Evolutionary conservation across 2,888 invertebrate species (phyloP), one percentile per base, ranked within the genome.

Genomic region (Pollenia griseotomentosa): DNA sequence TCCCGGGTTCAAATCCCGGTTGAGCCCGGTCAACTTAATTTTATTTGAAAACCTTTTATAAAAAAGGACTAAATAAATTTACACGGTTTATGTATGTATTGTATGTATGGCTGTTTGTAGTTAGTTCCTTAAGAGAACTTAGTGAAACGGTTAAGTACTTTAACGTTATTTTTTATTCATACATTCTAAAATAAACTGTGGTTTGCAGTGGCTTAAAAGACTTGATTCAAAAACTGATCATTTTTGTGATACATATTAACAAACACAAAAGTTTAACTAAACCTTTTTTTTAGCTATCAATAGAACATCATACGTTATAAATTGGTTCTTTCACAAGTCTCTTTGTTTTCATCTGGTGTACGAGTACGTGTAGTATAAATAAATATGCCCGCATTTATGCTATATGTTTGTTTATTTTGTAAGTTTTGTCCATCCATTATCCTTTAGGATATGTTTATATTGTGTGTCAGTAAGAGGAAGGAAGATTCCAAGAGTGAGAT

Each of bases 1-100:
- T 95, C 95, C 95, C 95, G 95, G 95, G 95, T 95, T 95, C 95
- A 95, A 95, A 95, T 95, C 95, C 95, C 95, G 95, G 95, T 94
- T 95, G 95, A 95, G 95, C 95, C 95, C 95, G 53, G 4, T 57
- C n/a, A 33, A 89, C 89, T 63, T 73, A 88, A 68, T 73, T 53
- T 82, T n/a, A 40, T 2, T 33, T 2, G 2, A 44, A 33, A 33
- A 2, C 12, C 46, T 23, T 2, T 44, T 46, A 14, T 42, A 53
- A n/a, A 61, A n/a, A n/a, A 14, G 40, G 9, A 12, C 9, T 23
- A 11, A 57, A 23, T 40, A 40, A 14, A 40, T 40, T 33, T 0
- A 33, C 33, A 33, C 4, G 33, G 6, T 6, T 33, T 48, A 48
- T 48, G 19, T 19, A 19, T 48, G 23, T n/a, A n/a, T n/a, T n/a